A percentile compares a stretch with the other conserved stretches of the same genome.
Evolutionary conservation across 2,797 vertebrate species (phyloP).

Genomic region (Spizella passerina): DNA sequence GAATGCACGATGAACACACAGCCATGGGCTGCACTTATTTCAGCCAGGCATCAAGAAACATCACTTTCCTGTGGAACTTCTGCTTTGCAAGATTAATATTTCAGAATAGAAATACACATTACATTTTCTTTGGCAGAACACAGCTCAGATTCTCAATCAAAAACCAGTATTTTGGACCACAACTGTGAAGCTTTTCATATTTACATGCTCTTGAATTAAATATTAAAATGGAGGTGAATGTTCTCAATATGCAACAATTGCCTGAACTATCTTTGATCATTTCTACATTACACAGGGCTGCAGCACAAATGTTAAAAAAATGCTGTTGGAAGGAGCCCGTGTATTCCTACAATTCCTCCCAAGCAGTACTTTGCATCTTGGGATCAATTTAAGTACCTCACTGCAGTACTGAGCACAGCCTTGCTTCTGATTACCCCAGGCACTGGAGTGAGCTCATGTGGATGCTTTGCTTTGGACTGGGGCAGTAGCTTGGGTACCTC

Average conservation of each 20-base stretch:
- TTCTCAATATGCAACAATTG: background rate
- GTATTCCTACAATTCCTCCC: background rate
- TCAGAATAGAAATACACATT: background rate
- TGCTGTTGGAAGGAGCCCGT: background rate
- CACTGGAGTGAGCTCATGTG: background rate
- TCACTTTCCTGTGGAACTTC: background rate
- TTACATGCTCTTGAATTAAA: background rate
- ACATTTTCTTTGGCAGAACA: background rate
- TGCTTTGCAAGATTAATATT: background rate
- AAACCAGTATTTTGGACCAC: background rate
- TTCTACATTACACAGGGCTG: background rate
- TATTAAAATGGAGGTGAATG: background rate
- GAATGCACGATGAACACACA: background rate
- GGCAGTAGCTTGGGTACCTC: background rate
- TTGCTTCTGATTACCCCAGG: background rate
- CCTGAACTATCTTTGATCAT: background rate
- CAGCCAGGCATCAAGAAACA: background rate
- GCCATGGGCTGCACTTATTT: background rate
- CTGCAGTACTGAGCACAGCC: background rate
- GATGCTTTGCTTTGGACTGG: background rate
- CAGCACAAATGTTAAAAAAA: background rate
- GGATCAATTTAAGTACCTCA: background rate
- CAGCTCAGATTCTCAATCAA: background rate
- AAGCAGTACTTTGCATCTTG: background rate
- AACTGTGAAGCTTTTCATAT: background rate